A percentile compares a stretch with the other conserved stretches of the same genome.
Conservation (phyloP, 1,140 invertebrate genomes). For the Aleiodes sp. region DNA sequence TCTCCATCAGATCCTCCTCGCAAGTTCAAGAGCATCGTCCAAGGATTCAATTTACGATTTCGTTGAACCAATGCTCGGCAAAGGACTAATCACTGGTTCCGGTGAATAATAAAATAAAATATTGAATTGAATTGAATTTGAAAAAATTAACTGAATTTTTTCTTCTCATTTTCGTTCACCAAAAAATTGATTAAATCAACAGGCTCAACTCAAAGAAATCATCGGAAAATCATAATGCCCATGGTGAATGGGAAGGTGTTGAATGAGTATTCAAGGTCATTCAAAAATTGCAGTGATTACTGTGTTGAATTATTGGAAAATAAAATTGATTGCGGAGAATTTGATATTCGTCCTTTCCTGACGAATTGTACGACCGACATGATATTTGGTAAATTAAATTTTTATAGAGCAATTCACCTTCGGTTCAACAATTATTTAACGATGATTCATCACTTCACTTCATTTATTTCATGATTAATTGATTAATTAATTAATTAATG, state of each 20-base stretch:
- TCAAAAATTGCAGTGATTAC: constrained; percentile 46
- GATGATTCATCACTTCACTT: too few relatives aligned
- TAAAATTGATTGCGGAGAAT: constrained; percentile 35
- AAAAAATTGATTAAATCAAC: too few relatives aligned
- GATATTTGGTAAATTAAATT: constrained; percentile 51
- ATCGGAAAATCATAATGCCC: constrained; percentile 55
- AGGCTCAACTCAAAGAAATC: constrained; percentile 54
- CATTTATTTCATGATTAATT: too few relatives aligned
- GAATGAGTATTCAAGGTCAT: constrained; percentile 48
- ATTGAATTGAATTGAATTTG: too few relatives aligned
- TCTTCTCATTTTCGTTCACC: too few relatives aligned
- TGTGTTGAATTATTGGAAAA: constrained; percentile 37
- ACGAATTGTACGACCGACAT: constrained; percentile 49
- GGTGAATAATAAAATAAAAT: too few relatives aligned
- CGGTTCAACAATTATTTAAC: too few relatives aligned
- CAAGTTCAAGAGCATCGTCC: constrained; percentile 47
- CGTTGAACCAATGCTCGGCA: constrained; percentile 54
- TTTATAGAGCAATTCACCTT: too few relatives aligned
- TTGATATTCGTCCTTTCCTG: constrained; percentile 50
- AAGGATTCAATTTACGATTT: constrained; percentile 60
- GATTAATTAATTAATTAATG: too few relatives aligned
- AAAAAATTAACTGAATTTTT: too few relatives aligned
- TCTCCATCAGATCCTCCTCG: too few relatives aligned
- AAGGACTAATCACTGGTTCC: constrained; percentile 59
- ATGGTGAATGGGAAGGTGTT: constrained; percentile 53